These are phyloP conservation scores for Astropecten irregularis DNA, from an alignment of 53 echinoderm and acorn worm species.

Conservation along the genomic window DNA sequence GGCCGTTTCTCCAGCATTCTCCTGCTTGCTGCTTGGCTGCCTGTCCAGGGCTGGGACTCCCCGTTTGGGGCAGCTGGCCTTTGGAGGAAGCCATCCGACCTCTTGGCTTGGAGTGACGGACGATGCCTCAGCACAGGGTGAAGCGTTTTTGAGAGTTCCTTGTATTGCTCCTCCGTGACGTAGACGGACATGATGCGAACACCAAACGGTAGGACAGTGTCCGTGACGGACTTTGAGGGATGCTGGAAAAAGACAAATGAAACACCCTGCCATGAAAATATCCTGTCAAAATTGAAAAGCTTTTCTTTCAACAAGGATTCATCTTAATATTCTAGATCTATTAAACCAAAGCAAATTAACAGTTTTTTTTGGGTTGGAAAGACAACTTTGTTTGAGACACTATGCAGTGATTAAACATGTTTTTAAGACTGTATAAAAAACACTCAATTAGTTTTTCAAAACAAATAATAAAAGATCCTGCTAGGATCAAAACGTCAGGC, in stretches of 20 bases:
- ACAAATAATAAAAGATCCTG: no score
- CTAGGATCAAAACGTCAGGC: no score
- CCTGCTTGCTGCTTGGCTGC: neutral
- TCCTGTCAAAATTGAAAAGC: no score
- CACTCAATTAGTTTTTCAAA: no score
- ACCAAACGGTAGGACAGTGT: constrained; percentile 73
- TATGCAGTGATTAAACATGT: no score
- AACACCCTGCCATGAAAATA: no score
- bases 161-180: constrained; percentile 68
- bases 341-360: no score
- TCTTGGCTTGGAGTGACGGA: neutral
- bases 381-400: no score
- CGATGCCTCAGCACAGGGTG: neutral
- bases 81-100: neutral
- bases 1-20: constrained; percentile 5
- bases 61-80: neutral
- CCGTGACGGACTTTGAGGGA: constrained; percentile 65
- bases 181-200: constrained; percentile 79
- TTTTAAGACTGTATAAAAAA: no score
- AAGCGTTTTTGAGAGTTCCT: constrained; percentile 43
- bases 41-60: neutral
- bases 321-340: no score
- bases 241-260: constrained; percentile 51
- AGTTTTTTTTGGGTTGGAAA: no score
- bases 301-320: no score